Base-by-base conservation (phyloP, 2,113 vertebrate species). In the Otolemur garnettii region DNA sequence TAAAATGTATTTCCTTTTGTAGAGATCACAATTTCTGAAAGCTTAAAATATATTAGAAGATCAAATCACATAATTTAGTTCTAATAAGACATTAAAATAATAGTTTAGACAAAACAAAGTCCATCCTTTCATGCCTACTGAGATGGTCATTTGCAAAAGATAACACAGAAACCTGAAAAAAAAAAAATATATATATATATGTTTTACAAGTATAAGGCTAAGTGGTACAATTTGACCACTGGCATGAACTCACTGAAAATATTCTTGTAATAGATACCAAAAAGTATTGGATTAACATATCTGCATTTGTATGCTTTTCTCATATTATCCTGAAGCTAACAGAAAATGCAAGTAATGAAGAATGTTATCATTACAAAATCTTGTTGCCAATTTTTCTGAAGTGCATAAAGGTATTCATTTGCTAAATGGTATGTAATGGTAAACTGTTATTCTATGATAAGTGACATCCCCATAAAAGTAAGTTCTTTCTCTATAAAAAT, bases 191-290 rank as follows among this genome's bases (percentile, higher is more conserved):
- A 50, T 9, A 50, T 50, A 50, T 26, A 64, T 57, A 9, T 42
- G 93, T 53, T 94, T 75, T 15, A 42, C 7, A 57, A 75, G 26
- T 26, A 69, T 38, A 94, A 60, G 38, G 9, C 28, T 87, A 88
- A 84, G 55, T 66, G 22, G 22, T 60, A 60, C 45, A 93, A 89
- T 71, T 95, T 81, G 71, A 92, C 45, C 60, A 81, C 26, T 69
- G 59, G 50, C 21, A 80, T 68, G 84, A 95, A 75, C 62, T 93
- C 30, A 79, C 30, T 91, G n/a, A 80, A 96, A 94, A 96, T 64
- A 50, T 71, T 84, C 78, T 10, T 78, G 14, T 28, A 85, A 57
- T 77, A 96, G 82, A 78, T 77, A 71, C 30, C 60, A 89, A 64
- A 45, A 82, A 28, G 42, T 71, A 89, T 0, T 62, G 10, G 19